These are phyloP conservation scores for Hypomecis atomaria DNA, from an alignment of 2,888 invertebrate genomes.

Conservation along the genomic window DNA sequence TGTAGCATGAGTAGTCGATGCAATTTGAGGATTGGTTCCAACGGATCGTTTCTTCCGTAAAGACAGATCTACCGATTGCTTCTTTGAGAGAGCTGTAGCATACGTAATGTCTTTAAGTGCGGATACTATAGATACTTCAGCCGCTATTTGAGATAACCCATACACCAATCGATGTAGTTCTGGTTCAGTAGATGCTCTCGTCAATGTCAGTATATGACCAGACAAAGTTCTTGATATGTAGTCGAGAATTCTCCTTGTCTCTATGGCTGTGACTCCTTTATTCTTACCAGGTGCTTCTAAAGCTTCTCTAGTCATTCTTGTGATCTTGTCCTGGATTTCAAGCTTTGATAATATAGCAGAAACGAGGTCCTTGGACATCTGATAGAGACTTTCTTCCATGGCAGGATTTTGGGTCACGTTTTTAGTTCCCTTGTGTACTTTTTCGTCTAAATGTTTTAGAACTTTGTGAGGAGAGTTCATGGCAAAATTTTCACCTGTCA, in stretches of 20 bases:
- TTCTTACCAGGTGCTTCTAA: slow-evolving; percentile 75
- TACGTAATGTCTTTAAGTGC: slow-evolving; percentile 79
- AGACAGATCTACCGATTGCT: slow-evolving; percentile 75
- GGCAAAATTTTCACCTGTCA: slow-evolving; percentile 54
- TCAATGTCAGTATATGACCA: slow-evolving; percentile 72
- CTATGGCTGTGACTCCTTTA: slow-evolving; percentile 78
- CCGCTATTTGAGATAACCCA: slow-evolving; percentile 78
- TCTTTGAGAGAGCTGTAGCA: slow-evolving; percentile 72
- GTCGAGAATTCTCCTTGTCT: slow-evolving; percentile 76
- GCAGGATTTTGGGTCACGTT: slow-evolving; percentile 75
- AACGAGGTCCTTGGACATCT: slow-evolving; percentile 76
- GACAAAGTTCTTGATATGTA: slow-evolving; percentile 78
- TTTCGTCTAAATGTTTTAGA: slow-evolving; percentile 69
- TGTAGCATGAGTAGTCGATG: slow-evolving; percentile 43
- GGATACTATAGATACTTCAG: slow-evolving; percentile 77
- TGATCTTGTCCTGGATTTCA: slow-evolving; percentile 79
- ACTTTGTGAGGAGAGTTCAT: slow-evolving; percentile 69
- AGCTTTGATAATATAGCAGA: slow-evolving; percentile 75
- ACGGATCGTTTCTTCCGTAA: slow-evolving; percentile 69
- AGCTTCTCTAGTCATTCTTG: slow-evolving; percentile 76
- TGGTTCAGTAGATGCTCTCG: slow-evolving; percentile 76
- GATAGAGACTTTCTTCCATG: slow-evolving; percentile 75
- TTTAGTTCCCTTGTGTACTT: slow-evolving; percentile 67
- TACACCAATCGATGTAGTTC: slow-evolving; percentile 78
- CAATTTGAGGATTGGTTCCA: slow-evolving; percentile 27